Evolutionary conservation across 2,113 vertebrate species (phyloP).

Genomic region (Chloropsis hardwickii): DNA sequence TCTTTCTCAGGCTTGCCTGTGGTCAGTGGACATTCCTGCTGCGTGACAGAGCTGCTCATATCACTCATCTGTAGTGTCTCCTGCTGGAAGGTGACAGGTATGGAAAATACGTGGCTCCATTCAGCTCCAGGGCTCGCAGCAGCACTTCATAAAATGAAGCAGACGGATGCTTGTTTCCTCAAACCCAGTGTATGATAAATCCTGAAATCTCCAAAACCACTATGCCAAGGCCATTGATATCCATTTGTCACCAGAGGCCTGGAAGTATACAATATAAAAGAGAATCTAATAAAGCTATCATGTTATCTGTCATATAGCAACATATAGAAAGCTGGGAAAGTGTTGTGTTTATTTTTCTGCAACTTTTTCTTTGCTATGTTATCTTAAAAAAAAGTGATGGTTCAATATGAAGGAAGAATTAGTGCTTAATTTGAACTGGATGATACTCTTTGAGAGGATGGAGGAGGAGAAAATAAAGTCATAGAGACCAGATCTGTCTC

Average conservation of each 20-base stretch:
- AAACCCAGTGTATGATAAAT: not conserved
- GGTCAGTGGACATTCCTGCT: not conserved
- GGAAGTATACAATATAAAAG: not conserved
- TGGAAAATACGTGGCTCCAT: not conserved
- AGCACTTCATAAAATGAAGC: not conserved
- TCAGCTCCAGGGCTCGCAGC: not conserved
- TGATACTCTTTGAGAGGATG: not conserved
- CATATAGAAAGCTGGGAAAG: rapidly evolving
- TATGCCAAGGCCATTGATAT: not conserved
- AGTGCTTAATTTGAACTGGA: not conserved
- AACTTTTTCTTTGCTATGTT: not conserved
- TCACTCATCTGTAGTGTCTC: not conserved
- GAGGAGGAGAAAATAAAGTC: not conserved
- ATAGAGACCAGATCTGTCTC: not conserved
- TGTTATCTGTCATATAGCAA: not conserved
- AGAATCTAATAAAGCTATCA: not conserved
- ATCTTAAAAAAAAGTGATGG: not conserved
- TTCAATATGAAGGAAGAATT: not conserved
- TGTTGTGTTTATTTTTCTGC: not conserved
- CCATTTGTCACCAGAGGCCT: not conserved
- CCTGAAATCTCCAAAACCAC: not conserved
- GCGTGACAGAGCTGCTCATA: not conserved
- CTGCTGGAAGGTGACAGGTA: not conserved
- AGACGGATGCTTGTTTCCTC: not conserved
- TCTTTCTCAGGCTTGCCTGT: not conserved